These are phyloP conservation scores for Heliconius ethilla DNA, from an alignment of 2,888 invertebrate genomes.

Conservation along the genomic window DNA sequence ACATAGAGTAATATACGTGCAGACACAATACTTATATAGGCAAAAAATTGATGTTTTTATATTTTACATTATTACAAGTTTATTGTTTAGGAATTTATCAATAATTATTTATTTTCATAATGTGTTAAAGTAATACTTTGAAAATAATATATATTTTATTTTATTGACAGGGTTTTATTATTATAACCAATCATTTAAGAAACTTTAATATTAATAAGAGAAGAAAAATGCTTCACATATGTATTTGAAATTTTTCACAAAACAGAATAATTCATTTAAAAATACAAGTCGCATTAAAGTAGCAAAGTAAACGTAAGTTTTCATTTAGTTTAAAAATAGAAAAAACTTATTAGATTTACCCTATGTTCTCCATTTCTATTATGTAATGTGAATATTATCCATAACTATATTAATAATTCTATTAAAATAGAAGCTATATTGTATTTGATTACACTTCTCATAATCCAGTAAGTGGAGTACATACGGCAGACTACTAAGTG, in stretches of 20 bases:
- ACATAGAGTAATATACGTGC: slow-evolving; percentile 12
- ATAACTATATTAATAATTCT: slow-evolving; percentile 4
- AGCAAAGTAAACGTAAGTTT: not conserved
- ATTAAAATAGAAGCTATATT: slow-evolving; percentile 33
- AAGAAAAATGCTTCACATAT: not conserved
- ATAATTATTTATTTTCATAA: not conserved
- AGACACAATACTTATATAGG: not conserved
- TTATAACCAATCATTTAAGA: not conserved
- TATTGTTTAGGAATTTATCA: not conserved
- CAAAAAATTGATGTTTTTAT: not conserved
- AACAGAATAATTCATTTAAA: not conserved
- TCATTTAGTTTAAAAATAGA: not conserved
- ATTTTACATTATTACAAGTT: not conserved
- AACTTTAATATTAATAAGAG: not conserved
- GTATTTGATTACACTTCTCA: slow-evolving; percentile 51
- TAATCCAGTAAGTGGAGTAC: slow-evolving; percentile 72
- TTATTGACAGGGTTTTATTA: not conserved
- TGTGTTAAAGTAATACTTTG: not conserved
- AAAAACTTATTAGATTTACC: not conserved
- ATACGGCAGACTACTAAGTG: slow-evolving; percentile 79
- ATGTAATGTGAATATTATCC: not conserved
- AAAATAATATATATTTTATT: not conserved
- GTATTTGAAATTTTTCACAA: not conserved
- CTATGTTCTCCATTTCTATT: not conserved
- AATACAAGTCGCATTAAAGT: not conserved